Percentiles rank a stretch among this genome's conserved stretches.
phyloP scores from a whole-genome alignment of 2,888 invertebrate species.

The Fragum sueziense region DNA sequence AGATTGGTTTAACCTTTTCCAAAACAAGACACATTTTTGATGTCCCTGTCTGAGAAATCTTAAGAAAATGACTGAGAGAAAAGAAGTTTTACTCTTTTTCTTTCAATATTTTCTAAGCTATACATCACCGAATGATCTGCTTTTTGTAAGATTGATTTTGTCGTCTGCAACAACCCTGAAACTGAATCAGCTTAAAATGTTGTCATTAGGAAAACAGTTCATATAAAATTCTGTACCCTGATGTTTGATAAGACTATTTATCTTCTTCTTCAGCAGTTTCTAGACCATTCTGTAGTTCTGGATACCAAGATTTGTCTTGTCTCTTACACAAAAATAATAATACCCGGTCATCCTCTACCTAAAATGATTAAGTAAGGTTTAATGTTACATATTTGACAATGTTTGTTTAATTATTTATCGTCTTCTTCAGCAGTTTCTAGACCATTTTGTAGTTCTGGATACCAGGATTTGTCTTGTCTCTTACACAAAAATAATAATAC shows the following conservation, averaged over 20 bases:
- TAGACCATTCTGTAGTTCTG: slow-evolving; percentile 62
- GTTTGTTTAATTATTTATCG: too few species aligned
- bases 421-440: slow-evolving; percentile 67
- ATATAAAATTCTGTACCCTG: too few species aligned
- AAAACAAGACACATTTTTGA: too few species aligned
- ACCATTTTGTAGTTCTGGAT: slow-evolving; percentile 64
- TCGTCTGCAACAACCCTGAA: neutral
- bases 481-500: slow-evolving; percentile 69
- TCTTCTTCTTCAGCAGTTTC: slow-evolving; percentile 66
- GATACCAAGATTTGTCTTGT: slow-evolving; percentile 69
- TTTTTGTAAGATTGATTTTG: neutral
- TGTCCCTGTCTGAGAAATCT: too few species aligned
- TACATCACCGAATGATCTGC: too few species aligned
- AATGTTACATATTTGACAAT: too few species aligned
- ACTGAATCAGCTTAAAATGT: neutral
- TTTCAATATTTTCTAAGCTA: neutral
- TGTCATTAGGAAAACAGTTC: neutral
- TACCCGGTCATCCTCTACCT: slow-evolving; percentile 69
- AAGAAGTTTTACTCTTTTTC: neutral
- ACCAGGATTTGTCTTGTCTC: slow-evolving; percentile 68
- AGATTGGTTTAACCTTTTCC: too few species aligned
- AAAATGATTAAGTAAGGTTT: too few species aligned
- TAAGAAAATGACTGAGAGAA: too few species aligned
- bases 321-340: slow-evolving; percentile 67
- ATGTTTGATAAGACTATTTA: too few species aligned